Evolutionary conservation across 2,888 invertebrate species (phyloP), one percentile per base, ranked within the genome.

Genomic region (Napeogenes sylphis): DNA sequence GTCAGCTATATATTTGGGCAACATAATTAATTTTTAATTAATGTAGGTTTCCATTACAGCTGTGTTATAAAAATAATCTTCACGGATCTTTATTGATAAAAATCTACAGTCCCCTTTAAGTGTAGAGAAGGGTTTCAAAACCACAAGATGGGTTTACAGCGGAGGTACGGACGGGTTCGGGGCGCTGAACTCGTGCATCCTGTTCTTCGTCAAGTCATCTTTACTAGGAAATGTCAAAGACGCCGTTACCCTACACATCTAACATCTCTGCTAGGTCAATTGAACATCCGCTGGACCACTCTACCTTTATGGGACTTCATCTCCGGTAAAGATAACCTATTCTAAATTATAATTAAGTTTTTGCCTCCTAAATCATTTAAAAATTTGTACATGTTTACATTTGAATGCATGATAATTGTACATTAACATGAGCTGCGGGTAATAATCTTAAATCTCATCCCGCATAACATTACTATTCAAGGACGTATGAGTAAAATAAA

Each of bases 151-250:
- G 79, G 81, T 85, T 83, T 82, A 84, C 79, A 78, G 72, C 76
- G 56, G 57, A 58, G 73, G 69, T 69, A 71, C 68, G 73, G 72
- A 76, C 75, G 77, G 75, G 77, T 12, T 75, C 78, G 79, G 81
- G 80, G 77, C 71, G 68, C 62, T 85, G 84, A 83, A 85, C 87
- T 82, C 78, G 75, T 74, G 82, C 84, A 89, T 90, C 89, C 90
- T 87, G 89, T 85, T 82, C 83, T 84, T 81, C 84, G 84, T 84
- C 78, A 83, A 81, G 73, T 75, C 75, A 78, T 80, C 84, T 87
- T 73, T 84, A 85, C 84, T 83, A 81, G 88, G 88, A 82, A 86
- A 88, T 85, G 85, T 84, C 77, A 83, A 79, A 87, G 85, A 83
- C 83, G 81, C 78, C 81, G 83, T 84, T 83, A 86, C 80, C 81